Conservation (phyloP, 2,113 vertebrate species). For the Thunnus thynnus region DNA sequence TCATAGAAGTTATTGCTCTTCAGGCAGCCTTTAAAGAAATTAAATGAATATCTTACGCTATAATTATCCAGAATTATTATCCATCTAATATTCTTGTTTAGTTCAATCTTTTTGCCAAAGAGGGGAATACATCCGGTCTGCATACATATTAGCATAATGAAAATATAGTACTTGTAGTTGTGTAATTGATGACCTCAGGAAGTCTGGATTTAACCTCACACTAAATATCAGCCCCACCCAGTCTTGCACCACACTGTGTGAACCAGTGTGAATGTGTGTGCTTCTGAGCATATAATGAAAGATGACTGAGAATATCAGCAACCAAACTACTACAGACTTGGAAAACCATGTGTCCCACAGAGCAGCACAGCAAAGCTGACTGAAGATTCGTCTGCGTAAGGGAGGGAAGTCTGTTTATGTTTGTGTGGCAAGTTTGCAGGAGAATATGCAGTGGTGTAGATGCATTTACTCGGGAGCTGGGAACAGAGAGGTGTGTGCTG, state of each 20-base stretch:
- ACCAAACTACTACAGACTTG: neutral
- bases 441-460: neutral
- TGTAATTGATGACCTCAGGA: neutral
- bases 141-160: no score
- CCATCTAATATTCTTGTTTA: no score
- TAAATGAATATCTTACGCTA: no score
- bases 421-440: neutral
- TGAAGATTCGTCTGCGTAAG: neutral
- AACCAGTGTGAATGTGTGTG: neutral
- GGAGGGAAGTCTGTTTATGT: neutral
- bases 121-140: no score
- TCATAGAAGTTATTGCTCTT: neutral
- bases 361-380: neutral
- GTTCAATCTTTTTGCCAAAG: neutral
- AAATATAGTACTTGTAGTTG: neutral
- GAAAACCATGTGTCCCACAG: neutral
- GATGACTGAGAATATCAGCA: neutral
- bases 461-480: neutral
- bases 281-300: neutral
- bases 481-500: neutral
- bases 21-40: neutral
- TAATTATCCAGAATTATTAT: no score
- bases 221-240: no score
- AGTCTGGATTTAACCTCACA: neutral
- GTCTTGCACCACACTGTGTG: constrained; percentile 17